These are phyloP conservation scores for Toxonevra muliebris DNA, from an alignment of 2,888 invertebrate species.

Conservation along the genomic window DNA sequence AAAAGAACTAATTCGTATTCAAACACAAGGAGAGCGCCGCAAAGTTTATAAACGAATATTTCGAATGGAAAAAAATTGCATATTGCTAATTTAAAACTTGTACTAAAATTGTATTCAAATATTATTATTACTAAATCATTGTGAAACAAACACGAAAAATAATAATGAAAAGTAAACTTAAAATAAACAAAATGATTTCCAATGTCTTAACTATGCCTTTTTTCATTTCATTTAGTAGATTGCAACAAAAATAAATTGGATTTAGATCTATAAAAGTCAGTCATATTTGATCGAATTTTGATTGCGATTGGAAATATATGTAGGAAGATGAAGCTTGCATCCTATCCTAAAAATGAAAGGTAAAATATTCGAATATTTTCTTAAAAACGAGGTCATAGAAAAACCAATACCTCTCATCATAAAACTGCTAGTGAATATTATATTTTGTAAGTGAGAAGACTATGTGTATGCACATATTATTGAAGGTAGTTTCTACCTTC, in stretches of 20 bases:
- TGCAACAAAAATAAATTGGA: too few relatives aligned
- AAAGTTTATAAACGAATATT: not conserved
- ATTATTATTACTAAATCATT: not conserved
- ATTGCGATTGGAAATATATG: too few relatives aligned
- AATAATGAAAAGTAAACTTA: not conserved
- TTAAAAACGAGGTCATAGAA: not conserved
- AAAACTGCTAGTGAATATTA: too few relatives aligned
- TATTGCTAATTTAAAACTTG: not conserved
- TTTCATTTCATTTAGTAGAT: not conserved
- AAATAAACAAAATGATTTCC: not conserved
- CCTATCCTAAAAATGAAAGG: not conserved
- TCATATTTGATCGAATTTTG: too few relatives aligned
- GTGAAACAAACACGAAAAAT: not conserved
- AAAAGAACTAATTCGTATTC: not conserved
- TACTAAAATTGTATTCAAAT: constrained; percentile 1
- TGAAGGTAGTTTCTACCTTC: too few relatives aligned
- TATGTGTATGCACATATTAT: too few relatives aligned
- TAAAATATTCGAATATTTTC: not conserved
- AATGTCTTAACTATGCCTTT: not conserved
- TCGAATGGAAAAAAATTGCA: not conserved
- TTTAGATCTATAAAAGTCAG: too few relatives aligned
- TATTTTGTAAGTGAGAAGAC: too few relatives aligned
- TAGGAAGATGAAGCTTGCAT: not conserved
- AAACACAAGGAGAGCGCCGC: not conserved
- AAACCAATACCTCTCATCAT: too few relatives aligned